Conservation (phyloP, 1,140 invertebrate genomes). For the Drosophila murphyi region DNA sequence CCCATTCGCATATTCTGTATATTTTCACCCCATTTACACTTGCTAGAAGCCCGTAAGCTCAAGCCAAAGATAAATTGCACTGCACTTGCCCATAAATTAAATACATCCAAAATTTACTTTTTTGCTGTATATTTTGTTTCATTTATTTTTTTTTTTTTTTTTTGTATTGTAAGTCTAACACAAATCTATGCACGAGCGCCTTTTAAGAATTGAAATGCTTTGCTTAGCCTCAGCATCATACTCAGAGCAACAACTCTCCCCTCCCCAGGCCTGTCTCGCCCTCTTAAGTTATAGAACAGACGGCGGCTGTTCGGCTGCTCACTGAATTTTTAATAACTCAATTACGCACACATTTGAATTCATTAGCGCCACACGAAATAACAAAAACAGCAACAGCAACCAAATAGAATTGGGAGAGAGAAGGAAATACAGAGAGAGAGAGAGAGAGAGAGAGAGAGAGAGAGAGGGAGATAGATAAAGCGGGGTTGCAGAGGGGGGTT, state of each 20-base stretch:
- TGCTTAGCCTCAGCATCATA: neutral
- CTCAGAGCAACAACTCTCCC: neutral
- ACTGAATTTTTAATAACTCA: conserved; percentile 82
- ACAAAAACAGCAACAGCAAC: conserved; percentile 40
- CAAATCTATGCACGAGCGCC: conserved; percentile 65
- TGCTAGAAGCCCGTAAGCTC: conserved; percentile 3
- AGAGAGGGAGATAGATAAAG: neutral
- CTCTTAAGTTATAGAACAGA: conserved; percentile 15
- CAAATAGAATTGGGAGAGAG: conserved; percentile 14
- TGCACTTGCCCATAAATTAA: conserved; percentile 65
- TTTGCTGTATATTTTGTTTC: neutral
- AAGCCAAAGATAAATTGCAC: conserved; percentile 50
- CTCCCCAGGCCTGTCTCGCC: neutral
- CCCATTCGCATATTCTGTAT: conserved; percentile 6
- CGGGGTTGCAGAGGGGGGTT: neutral
- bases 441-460: neutral
- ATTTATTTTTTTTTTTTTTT: conserved; percentile 6
- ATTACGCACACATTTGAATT: conserved; percentile 83
- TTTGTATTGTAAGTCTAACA: conserved; percentile 35
- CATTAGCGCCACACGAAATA: conserved; percentile 69
- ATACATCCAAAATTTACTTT: conserved; percentile 25
- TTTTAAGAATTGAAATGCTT: conserved; percentile 63
- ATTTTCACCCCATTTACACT: conserved; percentile 23
- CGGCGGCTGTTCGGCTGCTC: conserved; percentile 40
- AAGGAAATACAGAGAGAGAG: neutral